Evolutionary conservation across 2,797 vertebrate genomes (phyloP).

Genomic region (Siniperca undulata): DNA sequence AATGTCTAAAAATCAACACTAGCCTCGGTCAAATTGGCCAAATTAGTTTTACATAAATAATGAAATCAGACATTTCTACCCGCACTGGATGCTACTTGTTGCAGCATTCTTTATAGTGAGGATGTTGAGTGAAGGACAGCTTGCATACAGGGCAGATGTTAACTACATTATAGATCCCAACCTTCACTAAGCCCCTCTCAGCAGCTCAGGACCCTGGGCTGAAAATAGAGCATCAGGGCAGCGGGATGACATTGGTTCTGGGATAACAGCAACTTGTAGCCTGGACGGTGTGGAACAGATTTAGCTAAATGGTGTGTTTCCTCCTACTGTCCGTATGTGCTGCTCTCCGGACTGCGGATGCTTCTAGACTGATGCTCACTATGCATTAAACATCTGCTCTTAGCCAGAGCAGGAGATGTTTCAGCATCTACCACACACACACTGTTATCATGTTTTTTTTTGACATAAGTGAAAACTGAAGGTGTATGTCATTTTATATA

Average conservation of each 20-base stretch:
- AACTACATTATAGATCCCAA: conserved; percentile 82
- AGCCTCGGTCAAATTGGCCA: conserved; percentile 13
- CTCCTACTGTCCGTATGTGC: conserved; percentile 72
- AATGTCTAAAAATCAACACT: conserved; percentile 18
- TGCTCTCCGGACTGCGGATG: conserved; percentile 34
- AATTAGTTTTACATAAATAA: background rate
- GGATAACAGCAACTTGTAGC: conserved; percentile 76
- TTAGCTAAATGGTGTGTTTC: conserved; percentile 77
- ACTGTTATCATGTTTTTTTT: background rate
- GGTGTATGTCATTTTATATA: background rate
- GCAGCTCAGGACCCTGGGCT: conserved; percentile 82
- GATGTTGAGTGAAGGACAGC: conserved; percentile 52
- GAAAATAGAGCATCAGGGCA: conserved; percentile 81
- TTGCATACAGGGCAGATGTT: conserved; percentile 78
- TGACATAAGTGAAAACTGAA: background rate
- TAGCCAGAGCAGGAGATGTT: conserved; percentile 6
- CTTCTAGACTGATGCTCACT: conserved; percentile 34
- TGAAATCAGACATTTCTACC: background rate
- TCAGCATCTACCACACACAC: background rate
- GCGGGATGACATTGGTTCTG: conserved; percentile 71
- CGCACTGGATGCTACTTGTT: conserved; percentile 24
- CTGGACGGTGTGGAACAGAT: conserved; percentile 65
- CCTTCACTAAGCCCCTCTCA: conserved; percentile 82
- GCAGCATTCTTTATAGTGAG: conserved; percentile 37
- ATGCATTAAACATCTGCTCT: conserved; percentile 54